A percentile compares a stretch with the other conserved stretches of the same genome.
These are phyloP conservation scores for Scaptomyza montana DNA, from an alignment of 1,140 invertebrate genomes.

Conservation along the genomic window DNA sequence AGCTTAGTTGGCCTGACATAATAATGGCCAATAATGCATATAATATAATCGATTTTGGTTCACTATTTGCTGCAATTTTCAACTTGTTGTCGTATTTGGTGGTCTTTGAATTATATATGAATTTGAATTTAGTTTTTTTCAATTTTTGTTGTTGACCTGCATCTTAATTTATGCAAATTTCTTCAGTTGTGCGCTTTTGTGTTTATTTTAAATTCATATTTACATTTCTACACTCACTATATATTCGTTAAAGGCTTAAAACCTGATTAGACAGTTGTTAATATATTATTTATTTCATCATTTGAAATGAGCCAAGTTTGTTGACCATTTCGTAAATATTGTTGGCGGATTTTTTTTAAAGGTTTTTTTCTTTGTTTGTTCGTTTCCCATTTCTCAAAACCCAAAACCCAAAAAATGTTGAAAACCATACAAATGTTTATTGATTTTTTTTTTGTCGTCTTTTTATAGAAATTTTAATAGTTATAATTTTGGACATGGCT, in stretches of 20 bases:
- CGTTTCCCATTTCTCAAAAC: slow-evolving; percentile 16
- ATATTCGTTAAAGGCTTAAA: slow-evolving; percentile 28
- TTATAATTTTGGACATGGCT: slow-evolving; percentile 46
- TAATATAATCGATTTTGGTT: slow-evolving; percentile 59
- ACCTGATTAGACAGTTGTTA: slow-evolving; percentile 50
- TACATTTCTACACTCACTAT: slow-evolving; percentile 23
- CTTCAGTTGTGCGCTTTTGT: slow-evolving; percentile 42
- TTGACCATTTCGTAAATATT: slow-evolving; percentile 71
- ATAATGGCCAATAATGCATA: slow-evolving; percentile 64
- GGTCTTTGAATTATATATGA: slow-evolving; percentile 10
- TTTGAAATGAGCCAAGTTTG: slow-evolving; percentile 47
- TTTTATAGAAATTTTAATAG: slow-evolving; percentile 46
- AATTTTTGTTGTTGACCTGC: slow-evolving; percentile 4
- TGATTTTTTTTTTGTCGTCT: slow-evolving; percentile 65
- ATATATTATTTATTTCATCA: slow-evolving; percentile 43
- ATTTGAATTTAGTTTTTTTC: slow-evolving; percentile 22
- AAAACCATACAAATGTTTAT: slow-evolving; percentile 69
- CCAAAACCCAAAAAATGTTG: slow-evolving; percentile 46
- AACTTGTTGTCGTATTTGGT: slow-evolving; percentile 52
- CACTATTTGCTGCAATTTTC: slow-evolving; percentile 52
- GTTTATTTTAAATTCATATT: slow-evolving; percentile 53
- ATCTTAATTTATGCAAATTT: slow-evolving; percentile 55
- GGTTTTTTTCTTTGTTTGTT: slow-evolving; percentile 7
- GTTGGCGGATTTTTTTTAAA: slow-evolving; percentile 56
- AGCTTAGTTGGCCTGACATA: slow-evolving; percentile 48